Conservation (phyloP, 2,888 invertebrate genomes). For the Parnassius smintheus region DNA sequence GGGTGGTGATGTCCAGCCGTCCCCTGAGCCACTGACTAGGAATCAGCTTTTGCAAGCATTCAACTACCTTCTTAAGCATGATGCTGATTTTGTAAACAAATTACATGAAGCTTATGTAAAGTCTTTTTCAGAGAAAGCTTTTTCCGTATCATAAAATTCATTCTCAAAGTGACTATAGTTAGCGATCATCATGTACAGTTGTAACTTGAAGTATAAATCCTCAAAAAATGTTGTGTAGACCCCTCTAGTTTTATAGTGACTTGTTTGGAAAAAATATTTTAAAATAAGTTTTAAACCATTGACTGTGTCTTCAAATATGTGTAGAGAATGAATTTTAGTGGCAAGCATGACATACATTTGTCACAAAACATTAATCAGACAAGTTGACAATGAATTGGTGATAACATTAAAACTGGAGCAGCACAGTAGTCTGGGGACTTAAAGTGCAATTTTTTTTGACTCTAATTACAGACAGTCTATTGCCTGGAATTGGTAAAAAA, state of each 20-base stretch:
- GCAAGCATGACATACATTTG: slow-evolving; percentile 37
- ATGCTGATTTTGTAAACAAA: slow-evolving; percentile 92
- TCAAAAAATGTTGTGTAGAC: slow-evolving; percentile 63
- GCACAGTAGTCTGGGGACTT: slow-evolving; percentile 7
- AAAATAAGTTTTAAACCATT: slow-evolving; percentile 77
- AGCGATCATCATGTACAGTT: slow-evolving; percentile 69
- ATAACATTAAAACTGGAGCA: slow-evolving; percentile 58
- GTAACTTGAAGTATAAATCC: slow-evolving; percentile 74
- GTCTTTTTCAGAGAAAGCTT: slow-evolving; percentile 86
- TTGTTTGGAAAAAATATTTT: slow-evolving; percentile 72
- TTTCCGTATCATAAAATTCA: slow-evolving; percentile 73
- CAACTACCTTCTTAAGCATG: slow-evolving; percentile 91
- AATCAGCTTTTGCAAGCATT: slow-evolving; percentile 95
- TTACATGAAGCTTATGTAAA: slow-evolving; percentile 96
- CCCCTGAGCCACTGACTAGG: slow-evolving; percentile 89
- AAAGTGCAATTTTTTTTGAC: slow-evolving; percentile 1
- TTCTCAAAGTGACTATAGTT: slow-evolving; percentile 50
- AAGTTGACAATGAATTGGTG: slow-evolving; percentile 72
- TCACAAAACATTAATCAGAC: slow-evolving; percentile 54
- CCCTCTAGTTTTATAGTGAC: slow-evolving; percentile 68
- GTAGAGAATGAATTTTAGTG: slow-evolving; percentile 73
- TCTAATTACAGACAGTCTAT: slow-evolving; percentile 13
- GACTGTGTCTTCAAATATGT: slow-evolving; percentile 67
- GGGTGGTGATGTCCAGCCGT: slow-evolving; percentile 62
- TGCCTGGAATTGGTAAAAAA: slow-evolving; percentile 19